Conservation (phyloP, 2,113 vertebrate genomes). For the Malurus cyaneus region DNA sequence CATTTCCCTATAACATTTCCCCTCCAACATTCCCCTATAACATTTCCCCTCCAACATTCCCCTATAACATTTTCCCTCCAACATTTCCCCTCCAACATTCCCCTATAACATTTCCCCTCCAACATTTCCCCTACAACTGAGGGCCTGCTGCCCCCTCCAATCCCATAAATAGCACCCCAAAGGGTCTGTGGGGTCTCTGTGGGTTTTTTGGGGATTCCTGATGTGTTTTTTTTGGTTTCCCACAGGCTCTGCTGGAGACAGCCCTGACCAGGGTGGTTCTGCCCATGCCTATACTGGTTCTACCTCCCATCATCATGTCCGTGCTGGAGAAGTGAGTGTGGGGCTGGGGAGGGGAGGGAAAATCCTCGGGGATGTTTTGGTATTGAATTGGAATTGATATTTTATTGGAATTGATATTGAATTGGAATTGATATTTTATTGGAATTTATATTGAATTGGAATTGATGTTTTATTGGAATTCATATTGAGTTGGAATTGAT, state of each 20-base stretch:
- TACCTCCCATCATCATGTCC: slow-evolving; percentile 91
- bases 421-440: neutral
- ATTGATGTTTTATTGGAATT: too few species aligned
- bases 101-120: neutral
- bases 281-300: slow-evolving; percentile 92
- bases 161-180: too few species aligned
- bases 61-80: neutral
- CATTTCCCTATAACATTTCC: neutral
- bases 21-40: too few species aligned
- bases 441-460: too few species aligned
- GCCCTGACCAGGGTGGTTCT: slow-evolving; percentile 90
- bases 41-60: neutral
- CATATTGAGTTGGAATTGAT: too few species aligned
- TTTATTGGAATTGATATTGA: too few species aligned
- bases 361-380: too few species aligned
- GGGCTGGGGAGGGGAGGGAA: too few species aligned
- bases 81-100: neutral
- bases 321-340: slow-evolving; percentile 89
- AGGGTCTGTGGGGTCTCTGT: too few species aligned
- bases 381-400: too few species aligned
- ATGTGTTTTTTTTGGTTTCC: neutral
- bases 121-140: neutral
- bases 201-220: too few species aligned
- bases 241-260: slow-evolving; percentile 89
- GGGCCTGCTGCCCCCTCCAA: neutral